phyloP scores from a whole-genome alignment of 2,888 invertebrate genomes.

The Ecliptopera silaceata region DNA sequence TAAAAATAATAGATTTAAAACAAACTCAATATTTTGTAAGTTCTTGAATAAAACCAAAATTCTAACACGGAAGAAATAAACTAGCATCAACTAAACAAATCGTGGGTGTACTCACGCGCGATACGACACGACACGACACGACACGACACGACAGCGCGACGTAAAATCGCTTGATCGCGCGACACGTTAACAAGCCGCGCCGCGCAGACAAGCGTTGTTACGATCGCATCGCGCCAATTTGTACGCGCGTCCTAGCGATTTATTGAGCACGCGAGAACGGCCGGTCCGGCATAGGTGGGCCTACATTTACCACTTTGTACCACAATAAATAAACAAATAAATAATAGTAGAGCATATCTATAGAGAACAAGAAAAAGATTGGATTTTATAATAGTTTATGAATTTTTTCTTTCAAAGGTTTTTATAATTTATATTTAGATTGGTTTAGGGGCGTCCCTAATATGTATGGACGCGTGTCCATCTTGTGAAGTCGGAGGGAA shows the following conservation, averaged over 20 bases:
- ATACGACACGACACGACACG: not conserved
- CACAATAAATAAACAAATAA: not conserved
- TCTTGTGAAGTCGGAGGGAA: no score
- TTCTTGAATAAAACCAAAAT: not conserved
- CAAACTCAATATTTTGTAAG: not conserved
- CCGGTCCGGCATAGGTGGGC: slow-evolving; percentile 57
- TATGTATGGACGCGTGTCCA: no score
- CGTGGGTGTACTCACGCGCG: slow-evolving; percentile 35
- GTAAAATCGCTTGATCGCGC: slow-evolving; percentile 43
- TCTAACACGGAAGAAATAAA: slow-evolving; percentile 14
- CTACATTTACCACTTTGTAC: slow-evolving; percentile 26
- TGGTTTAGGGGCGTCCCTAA: no score
- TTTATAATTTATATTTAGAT: no score
- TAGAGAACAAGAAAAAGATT: no score
- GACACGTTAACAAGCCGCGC: slow-evolving; percentile 66
- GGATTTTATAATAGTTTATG: no score
- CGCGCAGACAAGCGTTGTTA: slow-evolving; percentile 52
- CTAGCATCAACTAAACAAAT: slow-evolving; percentile 13
- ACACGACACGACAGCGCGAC: slow-evolving; percentile 21
- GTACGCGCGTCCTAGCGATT: slow-evolving; percentile 73
- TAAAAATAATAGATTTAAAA: no score
- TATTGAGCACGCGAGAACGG: slow-evolving; percentile 71
- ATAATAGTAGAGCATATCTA: no score
- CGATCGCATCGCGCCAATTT: slow-evolving; percentile 75
- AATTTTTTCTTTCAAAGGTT: no score